Conservation (phyloP, 2,113 vertebrate genomes). For the Mobula birostris region DNA sequence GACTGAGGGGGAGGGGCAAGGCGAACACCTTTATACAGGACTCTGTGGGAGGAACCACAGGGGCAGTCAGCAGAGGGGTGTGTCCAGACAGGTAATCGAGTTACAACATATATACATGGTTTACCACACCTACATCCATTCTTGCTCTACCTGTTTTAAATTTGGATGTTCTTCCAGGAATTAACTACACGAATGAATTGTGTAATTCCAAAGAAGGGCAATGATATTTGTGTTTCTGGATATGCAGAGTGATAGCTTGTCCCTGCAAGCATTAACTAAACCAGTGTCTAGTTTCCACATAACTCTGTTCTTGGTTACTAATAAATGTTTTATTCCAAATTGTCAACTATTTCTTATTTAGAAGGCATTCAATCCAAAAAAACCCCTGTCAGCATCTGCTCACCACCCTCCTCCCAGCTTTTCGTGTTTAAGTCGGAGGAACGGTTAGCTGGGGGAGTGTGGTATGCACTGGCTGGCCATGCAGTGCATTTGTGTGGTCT, state of each 20-base stretch:
- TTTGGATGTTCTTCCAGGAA: not conserved
- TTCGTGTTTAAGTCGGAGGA: not conserved
- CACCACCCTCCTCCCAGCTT: not conserved
- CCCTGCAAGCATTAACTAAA: not conserved
- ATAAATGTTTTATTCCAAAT: constrained; percentile 15
- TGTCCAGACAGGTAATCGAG: too few relatives aligned
- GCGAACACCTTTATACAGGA: too few relatives aligned
- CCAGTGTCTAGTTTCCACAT: constrained; percentile 12
- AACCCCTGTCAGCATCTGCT: not conserved
- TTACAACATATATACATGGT: too few relatives aligned
- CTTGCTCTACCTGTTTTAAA: not conserved
- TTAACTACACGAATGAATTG: not conserved
- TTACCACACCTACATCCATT: not conserved
- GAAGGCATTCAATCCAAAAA: not conserved
- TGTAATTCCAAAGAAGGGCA: not conserved
- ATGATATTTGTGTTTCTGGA: not conserved
- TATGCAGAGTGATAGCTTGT: not conserved
- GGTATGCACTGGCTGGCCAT: not conserved
- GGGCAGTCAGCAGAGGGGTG: too few relatives aligned
- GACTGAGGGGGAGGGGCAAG: too few relatives aligned
- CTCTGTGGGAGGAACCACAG: too few relatives aligned
- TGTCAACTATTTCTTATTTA: constrained; percentile 8
- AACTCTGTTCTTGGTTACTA: constrained; percentile 11
- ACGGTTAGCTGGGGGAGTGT: not conserved
- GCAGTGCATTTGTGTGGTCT: constrained; percentile 27